Base-by-base conservation (phyloP, 2,888 invertebrate genomes). In the Chaetogeoica ovagalla region DNA sequence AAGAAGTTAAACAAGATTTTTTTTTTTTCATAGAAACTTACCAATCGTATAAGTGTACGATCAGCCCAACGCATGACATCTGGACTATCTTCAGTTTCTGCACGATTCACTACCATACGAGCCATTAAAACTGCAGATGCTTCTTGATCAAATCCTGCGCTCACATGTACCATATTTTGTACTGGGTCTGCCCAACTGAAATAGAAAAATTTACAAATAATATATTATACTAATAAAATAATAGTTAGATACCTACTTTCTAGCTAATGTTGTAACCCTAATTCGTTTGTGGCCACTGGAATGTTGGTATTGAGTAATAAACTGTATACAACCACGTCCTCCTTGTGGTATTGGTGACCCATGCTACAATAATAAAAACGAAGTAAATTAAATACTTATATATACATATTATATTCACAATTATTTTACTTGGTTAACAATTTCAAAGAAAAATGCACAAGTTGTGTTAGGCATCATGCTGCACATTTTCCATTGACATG, bases 1-100 rank as follows among this genome's bases (percentile, higher is more conserved):
- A 72, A 75, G 82, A 15, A 70, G 19, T 37, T 19, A 68, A 30
- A 70, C 37, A 43, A 63, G 39, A 72, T 60, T 59, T 68, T 57
- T 57, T 48, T 7, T 48, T 48, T 48, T 48, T 48, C 1, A 63
- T 43, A 43, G 1, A 43, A 7, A 43, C 76, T 65, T 88, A 97
- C 97, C 90, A 99, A 88, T 86, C 98, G 89, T 85, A 99, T 99
- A 23, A 99, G 91, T 92, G 96, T 98, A 83, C 99, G 89, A 87
- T 99, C 99, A 17, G 99, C 93, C 99, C 99, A 99, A 86, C 99
- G 91, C 83, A 99, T 89, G 59, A 99, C 97, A 86, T 99, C 99
- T 0, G 97, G 96, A 52, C 97, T 96, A 85, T 97, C 97, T 85
- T 95, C 95, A 17, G 93, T 92, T 87, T 97, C 97, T 0, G 98